Percentiles rank a stretch among this genome's conserved stretches.
Conservation (phyloP, 2,888 invertebrate species). For the Penaeus monodon region DNA sequence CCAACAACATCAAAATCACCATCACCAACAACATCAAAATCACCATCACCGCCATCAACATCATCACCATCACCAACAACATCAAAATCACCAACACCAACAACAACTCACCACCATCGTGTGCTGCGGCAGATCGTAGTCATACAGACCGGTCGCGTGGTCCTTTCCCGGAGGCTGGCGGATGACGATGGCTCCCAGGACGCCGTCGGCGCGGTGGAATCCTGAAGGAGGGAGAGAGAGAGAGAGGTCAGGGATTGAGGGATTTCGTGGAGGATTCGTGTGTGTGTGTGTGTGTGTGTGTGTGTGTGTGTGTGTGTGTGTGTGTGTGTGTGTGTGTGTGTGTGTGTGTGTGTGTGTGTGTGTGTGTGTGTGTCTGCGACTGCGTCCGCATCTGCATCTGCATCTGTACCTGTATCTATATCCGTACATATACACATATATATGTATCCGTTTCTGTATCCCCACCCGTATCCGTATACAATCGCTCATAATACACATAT, state of each 20-base stretch:
- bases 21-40: too few relatives aligned
- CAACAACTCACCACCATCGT: conserved; percentile 79
- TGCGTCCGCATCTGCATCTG: not conserved
- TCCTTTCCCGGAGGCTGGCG: conserved; percentile 78
- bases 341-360: too few relatives aligned
- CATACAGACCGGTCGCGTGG: conserved; percentile 79
- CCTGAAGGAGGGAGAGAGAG: conserved; percentile 71
- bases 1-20: too few relatives aligned
- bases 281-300: too few relatives aligned
- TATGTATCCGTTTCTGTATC: not conserved
- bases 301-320: too few relatives aligned
- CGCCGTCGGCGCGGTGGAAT: conserved; percentile 89
- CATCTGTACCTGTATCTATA: not conserved
- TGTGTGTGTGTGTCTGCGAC: not conserved
- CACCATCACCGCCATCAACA: too few relatives aligned
- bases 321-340: too few relatives aligned
- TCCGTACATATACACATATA: not conserved
- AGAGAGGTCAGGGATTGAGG: too few relatives aligned
- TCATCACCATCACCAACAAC: not conserved
- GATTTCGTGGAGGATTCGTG: too few relatives aligned
- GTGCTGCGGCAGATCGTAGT: conserved; percentile 84
- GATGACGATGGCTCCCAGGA: conserved; percentile 84
- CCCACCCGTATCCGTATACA: too few relatives aligned
- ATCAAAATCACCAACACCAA: not conserved
- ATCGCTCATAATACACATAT: too few relatives aligned